These are phyloP conservation scores for Ditylenchus weischeri DNA, from an alignment of 2,888 invertebrate genomes.

Conservation along the genomic window DNA sequence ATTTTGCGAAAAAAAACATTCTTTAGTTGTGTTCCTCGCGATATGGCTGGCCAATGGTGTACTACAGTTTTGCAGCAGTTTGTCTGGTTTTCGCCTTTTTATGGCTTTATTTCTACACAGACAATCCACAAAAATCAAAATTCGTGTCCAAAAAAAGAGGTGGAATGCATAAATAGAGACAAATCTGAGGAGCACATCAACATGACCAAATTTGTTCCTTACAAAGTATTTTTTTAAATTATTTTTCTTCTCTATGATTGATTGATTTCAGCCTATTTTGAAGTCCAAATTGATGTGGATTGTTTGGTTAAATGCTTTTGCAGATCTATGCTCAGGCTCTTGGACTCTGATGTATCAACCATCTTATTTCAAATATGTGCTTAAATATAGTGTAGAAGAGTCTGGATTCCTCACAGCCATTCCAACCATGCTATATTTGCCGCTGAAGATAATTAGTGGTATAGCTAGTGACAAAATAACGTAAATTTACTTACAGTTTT, in stretches of 20 bases:
- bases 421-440: constrained; percentile 31
- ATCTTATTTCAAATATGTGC: constrained; percentile 31
- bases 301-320: constrained; percentile 33
- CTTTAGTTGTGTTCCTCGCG: constrained; percentile 27
- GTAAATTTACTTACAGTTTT: constrained; percentile 9
- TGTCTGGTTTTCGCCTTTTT: constrained; percentile 21
- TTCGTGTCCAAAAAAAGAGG: constrained; percentile 21
- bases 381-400: constrained; percentile 27
- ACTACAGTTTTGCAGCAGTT: constrained; percentile 27
- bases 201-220: constrained; percentile 21
- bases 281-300: constrained; percentile 20
- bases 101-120: constrained; percentile 30
- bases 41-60: constrained; percentile 35
- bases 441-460: constrained; percentile 31
- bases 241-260: background rate
- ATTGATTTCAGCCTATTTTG: constrained; percentile 20
- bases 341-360: constrained; percentile 31
- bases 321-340: constrained; percentile 28
- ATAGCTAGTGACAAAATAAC: constrained; percentile 28
- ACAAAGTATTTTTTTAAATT: constrained; percentile 14
- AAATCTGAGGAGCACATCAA: constrained; percentile 25
- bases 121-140: constrained; percentile 19
- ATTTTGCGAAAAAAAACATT: background rate
- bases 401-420: constrained; percentile 31
- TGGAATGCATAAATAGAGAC: constrained; percentile 26